Percentiles rank a stretch among this genome's conserved stretches.
phyloP scores from a whole-genome alignment of 1,140 invertebrate species.

The Sycobia sp. region DNA sequence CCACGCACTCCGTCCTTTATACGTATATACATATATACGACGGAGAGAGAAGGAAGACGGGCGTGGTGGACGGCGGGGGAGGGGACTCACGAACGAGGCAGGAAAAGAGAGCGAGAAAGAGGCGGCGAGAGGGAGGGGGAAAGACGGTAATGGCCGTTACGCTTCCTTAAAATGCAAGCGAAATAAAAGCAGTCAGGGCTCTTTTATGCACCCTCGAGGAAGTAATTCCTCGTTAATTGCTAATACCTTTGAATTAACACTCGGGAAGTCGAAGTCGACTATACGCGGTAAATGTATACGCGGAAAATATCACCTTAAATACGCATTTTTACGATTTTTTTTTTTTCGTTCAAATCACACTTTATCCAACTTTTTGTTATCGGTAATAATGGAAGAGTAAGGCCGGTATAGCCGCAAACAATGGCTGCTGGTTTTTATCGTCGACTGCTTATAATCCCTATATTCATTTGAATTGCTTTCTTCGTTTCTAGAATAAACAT shows the following conservation, averaged over 20 bases:
- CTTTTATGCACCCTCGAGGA: conserved; percentile 33
- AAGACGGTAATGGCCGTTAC: conserved; percentile 23
- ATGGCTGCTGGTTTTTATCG: no score
- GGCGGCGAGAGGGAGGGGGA: neutral
- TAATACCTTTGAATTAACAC: conserved; percentile 34
- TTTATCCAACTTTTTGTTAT: no score
- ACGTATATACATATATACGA: no score
- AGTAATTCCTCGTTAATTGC: conserved; percentile 35
- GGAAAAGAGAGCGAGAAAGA: neutral
- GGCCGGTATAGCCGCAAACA: no score
- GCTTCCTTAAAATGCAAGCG: conserved; percentile 29
- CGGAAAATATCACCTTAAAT: conserved; percentile 12
- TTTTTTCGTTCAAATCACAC: no score
- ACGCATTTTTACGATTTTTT: no score
- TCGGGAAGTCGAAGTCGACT: conserved; percentile 9
- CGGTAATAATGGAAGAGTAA: no score
- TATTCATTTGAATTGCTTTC: no score
- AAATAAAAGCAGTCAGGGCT: conserved; percentile 22
- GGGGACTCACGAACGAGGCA: neutral
- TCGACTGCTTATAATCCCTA: no score
- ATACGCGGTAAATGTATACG: neutral
- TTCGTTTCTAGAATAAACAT: no score
- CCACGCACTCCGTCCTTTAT: conserved; percentile 6
- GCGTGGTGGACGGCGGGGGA: neutral
- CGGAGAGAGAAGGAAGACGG: no score